phyloP scores from a whole-genome alignment of 1,140 invertebrate genomes.

The Drosophila guanche region DNA sequence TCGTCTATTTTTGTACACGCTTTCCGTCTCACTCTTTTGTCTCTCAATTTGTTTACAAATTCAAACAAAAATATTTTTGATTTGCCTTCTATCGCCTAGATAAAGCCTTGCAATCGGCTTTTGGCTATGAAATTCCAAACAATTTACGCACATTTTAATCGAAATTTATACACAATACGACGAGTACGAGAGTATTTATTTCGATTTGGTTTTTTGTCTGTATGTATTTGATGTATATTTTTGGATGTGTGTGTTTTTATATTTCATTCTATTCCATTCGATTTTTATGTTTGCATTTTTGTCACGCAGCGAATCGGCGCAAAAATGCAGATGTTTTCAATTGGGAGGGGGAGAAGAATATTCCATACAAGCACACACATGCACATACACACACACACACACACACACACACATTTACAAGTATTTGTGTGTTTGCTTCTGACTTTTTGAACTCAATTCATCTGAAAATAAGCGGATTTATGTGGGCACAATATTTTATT shows the following conservation, averaged over 20 bases:
- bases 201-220: conserved; percentile 1
- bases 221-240: conserved; percentile 29
- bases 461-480: conserved; percentile 60
- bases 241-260: neutral
- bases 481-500: conserved; percentile 23
- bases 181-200: neutral
- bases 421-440: conserved; percentile 19
- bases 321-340: conserved; percentile 31
- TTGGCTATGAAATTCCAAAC: conserved; percentile 32
- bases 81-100: conserved; percentile 30
- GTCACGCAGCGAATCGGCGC: conserved; percentile 49
- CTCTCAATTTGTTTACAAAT: conserved; percentile 60
- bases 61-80: conserved; percentile 24
- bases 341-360: conserved; percentile 23
- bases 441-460: conserved; percentile 50
- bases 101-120: conserved; percentile 17
- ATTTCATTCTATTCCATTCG: conserved; percentile 14
- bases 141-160: conserved; percentile 50
- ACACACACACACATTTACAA: too few species aligned
- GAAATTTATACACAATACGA: conserved; percentile 25
- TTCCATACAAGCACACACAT: conserved; percentile 7
- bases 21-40: conserved; percentile 25
- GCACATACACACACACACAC: too few species aligned
- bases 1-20: conserved; percentile 1
- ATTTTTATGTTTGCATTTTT: conserved; percentile 37